A percentile compares a stretch with the other conserved stretches of the same genome.
phyloP scores from a whole-genome alignment of 2,797 vertebrate genomes.

The Sebastolobus altivelis region DNA sequence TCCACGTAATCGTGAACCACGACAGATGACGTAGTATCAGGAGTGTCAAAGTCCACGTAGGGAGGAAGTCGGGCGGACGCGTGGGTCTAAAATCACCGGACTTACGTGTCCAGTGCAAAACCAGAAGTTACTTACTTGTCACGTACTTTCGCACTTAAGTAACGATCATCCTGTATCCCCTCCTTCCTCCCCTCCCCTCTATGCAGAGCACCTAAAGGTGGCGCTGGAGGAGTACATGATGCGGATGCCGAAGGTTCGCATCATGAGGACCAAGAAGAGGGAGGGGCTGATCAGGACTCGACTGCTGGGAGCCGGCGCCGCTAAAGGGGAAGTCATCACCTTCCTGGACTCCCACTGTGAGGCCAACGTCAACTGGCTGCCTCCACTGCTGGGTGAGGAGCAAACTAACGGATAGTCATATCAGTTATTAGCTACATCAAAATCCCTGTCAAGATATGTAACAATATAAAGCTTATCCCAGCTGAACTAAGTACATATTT shows the following conservation, averaged over 20 bases:
- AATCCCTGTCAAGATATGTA: background rate
- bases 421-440: background rate
- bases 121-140: too few relatives aligned
- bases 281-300: slow-evolving; percentile 96
- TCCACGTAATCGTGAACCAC: too few relatives aligned
- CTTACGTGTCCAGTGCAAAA: too few relatives aligned
- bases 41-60: background rate
- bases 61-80: too few relatives aligned
- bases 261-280: slow-evolving; percentile 93
- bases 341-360: slow-evolving; percentile 98
- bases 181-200: background rate
- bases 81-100: rapidly evolving
- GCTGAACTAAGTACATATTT: background rate
- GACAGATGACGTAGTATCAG: too few relatives aligned
- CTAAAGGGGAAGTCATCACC: slow-evolving; percentile 94
- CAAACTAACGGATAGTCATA: background rate
- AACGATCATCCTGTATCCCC: too few relatives aligned
- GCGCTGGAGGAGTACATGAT: slow-evolving; percentile 94
- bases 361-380: slow-evolving; percentile 97
- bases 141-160: too few relatives aligned
- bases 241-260: slow-evolving; percentile 90
- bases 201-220: slow-evolving; percentile 92
- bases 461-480: background rate
- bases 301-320: slow-evolving; percentile 91
- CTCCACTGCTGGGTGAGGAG: slow-evolving; percentile 91